A percentile compares a stretch with the other conserved stretches of the same genome.
phyloP scores from a whole-genome alignment of 2,888 invertebrate species.

The Watsonalla binaria region DNA sequence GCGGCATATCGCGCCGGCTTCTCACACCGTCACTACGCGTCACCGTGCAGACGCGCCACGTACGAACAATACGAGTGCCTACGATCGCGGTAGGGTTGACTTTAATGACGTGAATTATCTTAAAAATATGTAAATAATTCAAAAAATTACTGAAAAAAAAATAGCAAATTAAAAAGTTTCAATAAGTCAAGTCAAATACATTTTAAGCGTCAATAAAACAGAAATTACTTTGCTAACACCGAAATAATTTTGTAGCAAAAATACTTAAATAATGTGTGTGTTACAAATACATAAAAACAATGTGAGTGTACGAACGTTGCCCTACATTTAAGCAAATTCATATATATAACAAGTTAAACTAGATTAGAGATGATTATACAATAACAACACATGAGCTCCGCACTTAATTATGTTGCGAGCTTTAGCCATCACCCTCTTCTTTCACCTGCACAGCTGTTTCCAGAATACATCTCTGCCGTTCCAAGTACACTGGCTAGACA shows the following conservation, averaged over 20 bases:
- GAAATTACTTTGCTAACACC: no score
- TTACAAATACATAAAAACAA: neutral
- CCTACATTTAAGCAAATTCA: no score
- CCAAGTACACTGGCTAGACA: neutral
- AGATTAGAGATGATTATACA: neutral
- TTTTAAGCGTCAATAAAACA: no score
- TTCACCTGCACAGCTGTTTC: neutral
- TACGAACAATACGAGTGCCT: neutral
- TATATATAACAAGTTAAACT: neutral
- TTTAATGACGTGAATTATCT: neutral
- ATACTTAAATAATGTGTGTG: neutral
- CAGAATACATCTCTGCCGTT: neutral
- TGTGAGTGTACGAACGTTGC: neutral
- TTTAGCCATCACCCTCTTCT: neutral
- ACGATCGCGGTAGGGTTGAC: neutral
- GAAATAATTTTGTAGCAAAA: no score
- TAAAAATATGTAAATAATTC: no score
- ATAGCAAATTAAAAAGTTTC: no score
- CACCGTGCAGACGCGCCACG: neutral
- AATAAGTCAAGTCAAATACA: no score
- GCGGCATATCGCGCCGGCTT: neutral
- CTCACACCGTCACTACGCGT: neutral
- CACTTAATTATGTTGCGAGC: slow-evolving; percentile 1
- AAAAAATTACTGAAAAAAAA: no score
- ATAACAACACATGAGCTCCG: neutral